Evolutionary conservation across 2,888 invertebrate species (phyloP).

Genomic region (Drosophila kanekoi): DNA sequence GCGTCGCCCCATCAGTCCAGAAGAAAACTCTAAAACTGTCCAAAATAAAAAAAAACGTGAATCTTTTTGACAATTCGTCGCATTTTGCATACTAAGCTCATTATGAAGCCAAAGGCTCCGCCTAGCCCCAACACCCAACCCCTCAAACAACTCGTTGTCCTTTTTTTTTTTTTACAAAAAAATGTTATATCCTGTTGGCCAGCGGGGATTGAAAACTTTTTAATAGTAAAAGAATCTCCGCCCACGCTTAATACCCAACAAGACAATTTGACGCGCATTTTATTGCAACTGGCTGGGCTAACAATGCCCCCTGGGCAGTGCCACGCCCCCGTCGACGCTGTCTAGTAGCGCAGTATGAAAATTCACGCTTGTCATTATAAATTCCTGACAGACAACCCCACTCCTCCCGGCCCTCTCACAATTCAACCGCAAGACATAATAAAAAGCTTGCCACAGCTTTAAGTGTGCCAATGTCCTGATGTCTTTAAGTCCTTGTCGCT

Average conservation of each 20-base stretch:
- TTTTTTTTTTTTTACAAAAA: conserved; percentile 28
- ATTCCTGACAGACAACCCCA: conserved; percentile 35
- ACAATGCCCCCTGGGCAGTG: conserved; percentile 66
- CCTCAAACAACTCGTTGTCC: conserved; percentile 60
- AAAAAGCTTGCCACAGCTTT: conserved; percentile 37
- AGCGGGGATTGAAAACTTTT: conserved; percentile 61
- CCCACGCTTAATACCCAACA: neutral
- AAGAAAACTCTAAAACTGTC: conserved; percentile 64
- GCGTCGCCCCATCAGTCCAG: conserved; percentile 8
- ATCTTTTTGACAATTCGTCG: conserved; percentile 74
- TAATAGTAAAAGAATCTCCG: conserved; percentile 51
- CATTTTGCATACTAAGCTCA: conserved; percentile 80
- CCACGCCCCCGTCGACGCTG: conserved; percentile 39
- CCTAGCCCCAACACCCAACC: no score
- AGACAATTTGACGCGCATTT: conserved; percentile 70
- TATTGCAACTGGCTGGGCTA: conserved; percentile 64
- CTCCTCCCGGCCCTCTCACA: neutral
- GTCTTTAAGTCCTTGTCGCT: conserved; percentile 33
- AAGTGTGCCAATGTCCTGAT: conserved; percentile 26
- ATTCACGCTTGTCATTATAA: conserved; percentile 79
- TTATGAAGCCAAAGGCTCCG: conserved; percentile 44
- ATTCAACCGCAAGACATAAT: conserved; percentile 33
- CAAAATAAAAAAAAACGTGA: conserved; percentile 47
- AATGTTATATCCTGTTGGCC: conserved; percentile 27
- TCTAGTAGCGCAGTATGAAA: conserved; percentile 67